Evolutionary conservation across 2,888 invertebrate species (phyloP).

Genomic region (Napeogenes inachia): DNA sequence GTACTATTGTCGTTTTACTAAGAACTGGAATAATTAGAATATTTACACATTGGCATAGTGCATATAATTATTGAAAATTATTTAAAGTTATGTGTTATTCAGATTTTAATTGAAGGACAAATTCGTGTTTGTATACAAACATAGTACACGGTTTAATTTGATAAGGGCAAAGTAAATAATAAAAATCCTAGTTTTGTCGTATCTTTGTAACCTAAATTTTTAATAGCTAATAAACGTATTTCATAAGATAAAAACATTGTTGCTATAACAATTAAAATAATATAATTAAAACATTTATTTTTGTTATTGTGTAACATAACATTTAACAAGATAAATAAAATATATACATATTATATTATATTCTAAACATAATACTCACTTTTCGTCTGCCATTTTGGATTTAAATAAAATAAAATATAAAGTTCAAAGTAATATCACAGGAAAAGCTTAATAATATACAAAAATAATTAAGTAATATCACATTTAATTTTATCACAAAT

Average conservation of each 20-base stretch:
- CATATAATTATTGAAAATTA: no score
- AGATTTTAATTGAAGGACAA: background rate
- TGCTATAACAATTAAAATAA: background rate
- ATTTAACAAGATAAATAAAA: background rate
- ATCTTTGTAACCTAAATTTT: constrained; percentile 14
- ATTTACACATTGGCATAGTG: no score
- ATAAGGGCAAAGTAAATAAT: constrained; percentile 17
- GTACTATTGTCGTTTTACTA: no score
- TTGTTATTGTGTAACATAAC: background rate
- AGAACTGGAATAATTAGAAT: no score
- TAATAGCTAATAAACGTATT: constrained; percentile 1
- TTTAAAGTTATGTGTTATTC: background rate
- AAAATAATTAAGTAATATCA: constrained; percentile 36
- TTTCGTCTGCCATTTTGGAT: constrained; percentile 54
- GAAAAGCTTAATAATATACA: constrained; percentile 24
- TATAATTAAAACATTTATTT: background rate
- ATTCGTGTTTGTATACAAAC: constrained; percentile 13
- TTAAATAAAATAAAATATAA: constrained; percentile 19
- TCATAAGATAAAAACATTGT: background rate
- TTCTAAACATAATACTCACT: constrained; percentile 46
- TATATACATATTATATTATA: background rate
- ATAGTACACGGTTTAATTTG: constrained; percentile 7
- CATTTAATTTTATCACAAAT: constrained; percentile 32
- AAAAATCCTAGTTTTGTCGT: constrained; percentile 13
- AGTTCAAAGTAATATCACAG: constrained; percentile 56